Percentiles rank a stretch among this genome's conserved stretches.
These are phyloP conservation scores for Drosophila mimetica DNA, from an alignment of 2,888 invertebrate species.

Conservation along the genomic window DNA sequence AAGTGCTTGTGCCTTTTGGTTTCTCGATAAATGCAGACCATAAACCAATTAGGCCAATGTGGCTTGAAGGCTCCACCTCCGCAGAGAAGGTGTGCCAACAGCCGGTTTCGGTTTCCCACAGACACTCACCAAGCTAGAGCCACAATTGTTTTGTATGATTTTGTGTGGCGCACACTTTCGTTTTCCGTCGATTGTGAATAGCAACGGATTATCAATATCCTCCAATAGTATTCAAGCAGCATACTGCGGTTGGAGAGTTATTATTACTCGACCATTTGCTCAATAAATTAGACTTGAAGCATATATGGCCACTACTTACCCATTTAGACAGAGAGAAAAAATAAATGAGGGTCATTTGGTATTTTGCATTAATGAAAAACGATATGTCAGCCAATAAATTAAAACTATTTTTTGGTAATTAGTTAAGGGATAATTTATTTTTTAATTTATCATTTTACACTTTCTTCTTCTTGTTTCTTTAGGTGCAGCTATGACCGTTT, in stretches of 20 bases:
- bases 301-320: constrained; percentile 21
- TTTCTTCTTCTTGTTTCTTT: constrained; percentile 7
- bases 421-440: neutral
- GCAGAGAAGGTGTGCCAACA: constrained; percentile 63
- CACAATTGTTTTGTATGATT: constrained; percentile 30
- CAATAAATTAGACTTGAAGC: constrained; percentile 43
- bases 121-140: constrained; percentile 11
- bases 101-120: constrained; percentile 51
- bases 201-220: constrained; percentile 51
- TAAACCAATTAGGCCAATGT: constrained; percentile 60
- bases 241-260: constrained; percentile 22
- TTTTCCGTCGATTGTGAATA: constrained; percentile 55
- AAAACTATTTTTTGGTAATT: neutral
- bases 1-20: constrained; percentile 45
- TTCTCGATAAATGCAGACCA: constrained; percentile 54
- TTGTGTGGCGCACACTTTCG: constrained; percentile 62
- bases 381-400: neutral
- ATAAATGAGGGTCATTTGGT: neutral
- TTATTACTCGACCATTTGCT: constrained; percentile 29
- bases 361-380: neutral
- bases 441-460: neutral
- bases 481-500: constrained; percentile 31
- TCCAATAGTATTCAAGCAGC: constrained; percentile 34
- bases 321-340: constrained; percentile 8
- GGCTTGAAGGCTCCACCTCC: constrained; percentile 72